Base-by-base conservation (phyloP, 2,888 invertebrate species). In the Sympetrum striolatum region DNA sequence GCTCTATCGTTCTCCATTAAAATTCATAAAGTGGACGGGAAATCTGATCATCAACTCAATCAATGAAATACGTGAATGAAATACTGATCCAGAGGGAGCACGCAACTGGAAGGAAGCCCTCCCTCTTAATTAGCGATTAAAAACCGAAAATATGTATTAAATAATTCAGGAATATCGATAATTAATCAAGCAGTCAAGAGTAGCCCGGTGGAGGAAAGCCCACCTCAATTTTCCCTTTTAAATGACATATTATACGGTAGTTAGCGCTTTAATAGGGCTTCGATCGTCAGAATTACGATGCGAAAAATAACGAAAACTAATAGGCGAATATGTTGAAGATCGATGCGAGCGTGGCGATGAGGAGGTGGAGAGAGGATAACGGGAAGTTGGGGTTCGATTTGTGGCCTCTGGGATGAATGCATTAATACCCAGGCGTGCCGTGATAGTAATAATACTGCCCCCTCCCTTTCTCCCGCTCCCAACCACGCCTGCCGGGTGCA, bases 401-500 rank as follows among this genome's bases (percentile, higher is more conserved):
- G 86, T 86, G 86, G 86, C 86, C 60, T 35, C 58, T 58, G 86
- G 86, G 86, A 86, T 86, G 86, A 86, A 86, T 86, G 86, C 86
- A 86, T 86, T 86, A 86, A 86, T 86, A 86, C 86, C 86, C 86
- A 86, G 86, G 86, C 86, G 86, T 86, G 86, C 86, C 60, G 86
- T 86, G 86, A 86, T 86, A 86, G 86, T 86, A 86, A 86, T 86
- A 86, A 86, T 86, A 58, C 73, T 31, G 25, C 37, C 60, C 86
- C 37, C 60, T 22, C 60, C 82, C 22, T 48, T 31, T 12, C 58
- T 12, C 58, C n/a, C 25, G 22, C 37, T 35, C 82, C 18, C 64
- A 82, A 58, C 82, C 82, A 58, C 82, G 86, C 60, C 86, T 64
- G 86, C 37, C 86, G 86, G 86, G 58, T 60, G 58, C 86, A 60